Percentiles rank a stretch among this genome's conserved stretches.
These are phyloP conservation scores for Dichetophora obliterata DNA, from an alignment of 2,888 invertebrate species.

Conservation along the genomic window DNA sequence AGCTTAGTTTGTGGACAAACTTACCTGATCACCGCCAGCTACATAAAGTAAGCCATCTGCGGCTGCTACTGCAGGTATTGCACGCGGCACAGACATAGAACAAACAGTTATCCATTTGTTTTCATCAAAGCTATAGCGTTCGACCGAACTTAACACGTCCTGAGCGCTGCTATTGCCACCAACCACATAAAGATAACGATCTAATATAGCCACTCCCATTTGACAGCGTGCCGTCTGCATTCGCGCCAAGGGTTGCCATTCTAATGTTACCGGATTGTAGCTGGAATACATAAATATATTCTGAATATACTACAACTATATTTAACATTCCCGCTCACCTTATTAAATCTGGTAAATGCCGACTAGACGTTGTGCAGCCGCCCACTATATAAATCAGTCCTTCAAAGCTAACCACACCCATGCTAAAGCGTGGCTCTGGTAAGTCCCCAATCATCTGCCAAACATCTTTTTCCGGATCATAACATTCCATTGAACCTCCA, in stretches of 20 bases:
- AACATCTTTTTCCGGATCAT: constrained; percentile 82
- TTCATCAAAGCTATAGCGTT: constrained; percentile 73
- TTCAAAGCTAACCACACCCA: constrained; percentile 84
- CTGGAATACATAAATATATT: constrained; percentile 64
- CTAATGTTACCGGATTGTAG: constrained; percentile 84
- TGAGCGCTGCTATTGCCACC: constrained; percentile 88
- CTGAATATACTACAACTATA: background rate
- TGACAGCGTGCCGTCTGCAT: constrained; percentile 88
- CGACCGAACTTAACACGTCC: constrained; percentile 85
- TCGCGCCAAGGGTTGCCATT: constrained; percentile 82
- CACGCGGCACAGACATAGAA: constrained; percentile 80
- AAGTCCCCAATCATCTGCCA: constrained; percentile 85
- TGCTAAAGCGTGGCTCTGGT: constrained; percentile 89
- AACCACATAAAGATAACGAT: constrained; percentile 86
- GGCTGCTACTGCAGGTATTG: constrained; percentile 87
- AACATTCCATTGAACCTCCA: constrained; percentile 88
- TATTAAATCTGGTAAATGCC: constrained; percentile 84
- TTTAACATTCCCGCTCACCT: constrained; percentile 54
- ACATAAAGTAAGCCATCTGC: constrained; percentile 86
- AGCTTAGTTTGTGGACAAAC: background rate
- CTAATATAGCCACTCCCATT: constrained; percentile 89
- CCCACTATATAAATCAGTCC: constrained; percentile 87
- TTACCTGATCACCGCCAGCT: constrained; percentile 84
- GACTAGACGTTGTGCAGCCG: constrained; percentile 85
- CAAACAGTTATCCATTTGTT: constrained; percentile 83